A percentile compares a stretch with the other conserved stretches of the same genome.
Evolutionary conservation across 2,888 invertebrate genomes (phyloP).

Genomic region (Luperina nickerlii): DNA sequence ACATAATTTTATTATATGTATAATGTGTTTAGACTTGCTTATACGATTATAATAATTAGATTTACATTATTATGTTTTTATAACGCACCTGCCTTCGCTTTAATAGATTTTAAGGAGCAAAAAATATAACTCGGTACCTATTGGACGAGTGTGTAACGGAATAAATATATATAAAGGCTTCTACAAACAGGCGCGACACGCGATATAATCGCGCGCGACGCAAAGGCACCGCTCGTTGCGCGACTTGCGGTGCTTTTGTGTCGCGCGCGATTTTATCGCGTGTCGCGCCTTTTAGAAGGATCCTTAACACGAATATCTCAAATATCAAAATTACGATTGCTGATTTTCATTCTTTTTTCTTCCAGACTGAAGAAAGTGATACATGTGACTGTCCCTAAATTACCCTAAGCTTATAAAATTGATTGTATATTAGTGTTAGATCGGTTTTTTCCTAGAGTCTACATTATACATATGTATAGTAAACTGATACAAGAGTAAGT

Average conservation of each 20-base stretch:
- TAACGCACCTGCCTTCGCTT: neutral
- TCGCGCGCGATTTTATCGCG: too few species aligned
- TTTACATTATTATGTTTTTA: conserved; percentile 19
- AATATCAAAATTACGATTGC: neutral
- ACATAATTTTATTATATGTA: neutral
- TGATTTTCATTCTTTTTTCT: neutral
- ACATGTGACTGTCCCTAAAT: too few species aligned
- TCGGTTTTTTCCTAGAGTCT: neutral
- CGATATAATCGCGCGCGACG: too few species aligned
- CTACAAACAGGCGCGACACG: too few species aligned
- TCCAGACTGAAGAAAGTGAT: neutral
- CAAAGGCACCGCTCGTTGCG: too few species aligned
- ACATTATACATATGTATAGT: neutral
- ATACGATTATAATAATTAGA: conserved; percentile 16
- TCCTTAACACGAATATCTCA: neutral
- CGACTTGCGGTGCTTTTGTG: too few species aligned
- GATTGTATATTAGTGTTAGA: too few species aligned
- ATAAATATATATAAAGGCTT: neutral
- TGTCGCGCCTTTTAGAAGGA: too few species aligned
- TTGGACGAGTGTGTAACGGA: neutral
- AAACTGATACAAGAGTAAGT: neutral
- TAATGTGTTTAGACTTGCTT: conserved; percentile 3
- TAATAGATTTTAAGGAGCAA: conserved; percentile 50
- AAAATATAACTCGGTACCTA: neutral
- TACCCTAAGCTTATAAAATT: too few species aligned